Evolutionary conservation across 2,888 invertebrate species (phyloP).

Genomic region (Altica lythri): DNA sequence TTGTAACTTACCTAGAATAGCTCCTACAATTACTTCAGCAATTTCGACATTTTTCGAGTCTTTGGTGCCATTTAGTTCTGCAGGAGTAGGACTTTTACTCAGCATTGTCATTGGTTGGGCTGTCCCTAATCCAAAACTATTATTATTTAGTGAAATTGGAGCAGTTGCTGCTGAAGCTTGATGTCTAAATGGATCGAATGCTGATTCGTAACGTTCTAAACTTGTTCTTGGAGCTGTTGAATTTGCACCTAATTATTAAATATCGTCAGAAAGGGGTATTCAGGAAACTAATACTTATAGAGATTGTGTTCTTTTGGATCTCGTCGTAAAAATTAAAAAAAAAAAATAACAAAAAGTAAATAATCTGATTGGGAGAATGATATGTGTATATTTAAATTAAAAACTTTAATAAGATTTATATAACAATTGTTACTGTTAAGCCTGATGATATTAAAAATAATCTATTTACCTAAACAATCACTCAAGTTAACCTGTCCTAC

Average conservation of each 20-base stretch:
- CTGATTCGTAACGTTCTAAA: slow-evolving; percentile 72
- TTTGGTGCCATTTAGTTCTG: slow-evolving; percentile 71
- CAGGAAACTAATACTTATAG: too few relatives aligned
- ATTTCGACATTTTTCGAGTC: slow-evolving; percentile 93
- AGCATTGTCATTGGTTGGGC: slow-evolving; percentile 74
- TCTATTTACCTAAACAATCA: slow-evolving; percentile 52
- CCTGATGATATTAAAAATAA: too few relatives aligned
- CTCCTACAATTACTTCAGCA: slow-evolving; percentile 94
- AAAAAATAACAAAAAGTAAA: too few relatives aligned
- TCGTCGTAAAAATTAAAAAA: too few relatives aligned
- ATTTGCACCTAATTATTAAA: slow-evolving; percentile 59
- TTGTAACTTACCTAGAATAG: slow-evolving; percentile 84
- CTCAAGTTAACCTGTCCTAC: slow-evolving; percentile 77
- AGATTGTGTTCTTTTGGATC: too few relatives aligned
- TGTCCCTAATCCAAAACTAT: slow-evolving; percentile 85
- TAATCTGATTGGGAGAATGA: too few relatives aligned
- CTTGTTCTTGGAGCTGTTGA: slow-evolving; percentile 70
- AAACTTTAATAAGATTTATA: too few relatives aligned
- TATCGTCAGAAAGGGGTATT: too few relatives aligned
- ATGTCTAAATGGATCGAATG: slow-evolving; percentile 77
- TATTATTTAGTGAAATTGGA: slow-evolving; percentile 81
- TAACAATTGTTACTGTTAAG: too few relatives aligned
- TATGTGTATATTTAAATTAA: too few relatives aligned
- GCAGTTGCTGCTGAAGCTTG: slow-evolving; percentile 73
- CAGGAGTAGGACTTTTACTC: slow-evolving; percentile 82